Base-by-base conservation (phyloP, 2,797 vertebrate species). In the Catostomus latipinnis region DNA sequence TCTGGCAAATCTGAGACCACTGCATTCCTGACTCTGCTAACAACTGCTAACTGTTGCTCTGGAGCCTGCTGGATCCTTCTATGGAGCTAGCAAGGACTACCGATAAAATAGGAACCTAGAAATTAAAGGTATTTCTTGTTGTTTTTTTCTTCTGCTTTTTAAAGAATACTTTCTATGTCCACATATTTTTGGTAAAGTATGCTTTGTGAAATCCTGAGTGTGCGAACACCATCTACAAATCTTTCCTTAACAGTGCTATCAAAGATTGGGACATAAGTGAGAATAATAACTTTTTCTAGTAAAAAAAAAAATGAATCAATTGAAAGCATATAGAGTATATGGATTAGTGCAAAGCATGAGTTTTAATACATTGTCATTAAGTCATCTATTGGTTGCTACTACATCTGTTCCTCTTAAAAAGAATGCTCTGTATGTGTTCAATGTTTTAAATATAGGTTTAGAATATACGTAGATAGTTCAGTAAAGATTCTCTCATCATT, bases 11-110 rank as follows among this genome's bases (percentile, higher is more conserved):
- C 43, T 65, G 8, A 76, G 67, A 16, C 50, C 13, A 57, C 71
- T 58, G 70, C 83, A 67, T 82, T 84, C 80, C 77, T 83, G 80
- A 61, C 73, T 78, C 48, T 70, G 72, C 72, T 68, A 75, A 69
- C 72, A 71, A 65, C 43, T 65, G 34, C 46, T 73, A 60, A 71
- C 67, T 56, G 22, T 34, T 5, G 9, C 50, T 50, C 49, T 18
- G 66, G 58, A 45, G 56, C 48, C 68, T 71, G n/a, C 58, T 63
- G 60, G 67, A 69, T 16, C 43, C 68, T 34, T 34, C 34, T 34
- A 34, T 4, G 4, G 34, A 34, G 34, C 34, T 34, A 34, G 34
- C 34, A 34, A 34, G 34, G 2, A 34, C 2, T 34, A 34, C 34
- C 34, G 34, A 34, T 34, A 34, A 34, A 34, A 34, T 34, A 34